Base-by-base conservation (phyloP, 2,113 vertebrate genomes). In the Ascaphus truei region DNA sequence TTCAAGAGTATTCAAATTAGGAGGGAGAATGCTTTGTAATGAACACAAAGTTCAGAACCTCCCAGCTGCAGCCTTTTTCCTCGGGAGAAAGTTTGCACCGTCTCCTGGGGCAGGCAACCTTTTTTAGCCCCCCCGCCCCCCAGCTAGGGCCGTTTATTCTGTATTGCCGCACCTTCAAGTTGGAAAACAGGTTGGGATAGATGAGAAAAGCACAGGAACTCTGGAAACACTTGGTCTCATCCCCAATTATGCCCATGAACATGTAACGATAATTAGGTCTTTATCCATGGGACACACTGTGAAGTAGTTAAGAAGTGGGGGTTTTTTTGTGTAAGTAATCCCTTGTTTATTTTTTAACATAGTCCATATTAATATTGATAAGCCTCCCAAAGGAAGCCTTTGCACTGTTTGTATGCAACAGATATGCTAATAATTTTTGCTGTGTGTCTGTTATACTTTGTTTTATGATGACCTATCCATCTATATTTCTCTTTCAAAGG, bases 1-100 rank as follows among this genome's bases (percentile, higher is more conserved):
- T 50, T 20, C 5, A 23, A 59, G 41, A 37, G 43, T 59, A 59
- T 68, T 68, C 37, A 68, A 51, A 68, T 59, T 59, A 59, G 33
- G 43, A 50, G n/a, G 7, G 31, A 50, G 27, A 60, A 60, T 69
- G 66, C 39, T 20, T 59, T 20, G 27, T 47, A 67, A 67, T 67
- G 36, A 55, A 66, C 63, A 11, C 62, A 45, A 43, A 55, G 51
- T 43, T 56, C 51, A 16, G 34, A 10, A 39, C 27, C 16, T 45
- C 51, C 18, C 1, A 30, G 16, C 43, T 47, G 43, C 11, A 47
- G 8, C 11, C 20, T 47, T 20, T 47, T 16, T 47, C 15, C 33
- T 8, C 30, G 4, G 6, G 18, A 26, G 10, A 3, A 15, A 26
- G 12, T 50, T 33, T 37, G 7, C 10, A 16, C n/a, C 39, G 29